These are phyloP conservation scores for Myotis yumanensis DNA, from an alignment of 2,113 vertebrate species.

Conservation along the genomic window DNA sequence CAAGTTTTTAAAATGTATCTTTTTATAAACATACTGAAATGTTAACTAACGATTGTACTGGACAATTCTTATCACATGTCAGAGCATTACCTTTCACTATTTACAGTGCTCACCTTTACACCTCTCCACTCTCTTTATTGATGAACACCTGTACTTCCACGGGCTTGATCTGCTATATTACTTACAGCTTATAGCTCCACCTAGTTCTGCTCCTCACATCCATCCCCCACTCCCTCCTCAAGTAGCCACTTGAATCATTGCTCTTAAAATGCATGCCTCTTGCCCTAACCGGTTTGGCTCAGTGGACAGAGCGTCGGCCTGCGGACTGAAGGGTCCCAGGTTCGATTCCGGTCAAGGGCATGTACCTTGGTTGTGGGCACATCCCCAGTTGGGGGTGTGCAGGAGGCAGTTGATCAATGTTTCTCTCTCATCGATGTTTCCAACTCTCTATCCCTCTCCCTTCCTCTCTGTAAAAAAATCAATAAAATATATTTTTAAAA, in stretches of 20 bases:
- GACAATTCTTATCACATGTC: neutral
- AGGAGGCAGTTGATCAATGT: too few relatives aligned
- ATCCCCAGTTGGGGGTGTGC: too few relatives aligned
- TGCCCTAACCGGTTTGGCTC: too few relatives aligned
- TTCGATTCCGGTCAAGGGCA: too few relatives aligned
- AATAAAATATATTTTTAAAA: neutral
- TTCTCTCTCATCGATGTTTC: too few relatives aligned
- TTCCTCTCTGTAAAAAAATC: too few relatives aligned
- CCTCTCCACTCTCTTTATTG: neutral
- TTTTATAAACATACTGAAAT: neutral
- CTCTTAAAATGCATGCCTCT: neutral
- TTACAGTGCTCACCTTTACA: neutral
- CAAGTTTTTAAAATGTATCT: neutral
- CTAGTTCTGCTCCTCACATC: neutral
- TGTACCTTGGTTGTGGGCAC: too few relatives aligned
- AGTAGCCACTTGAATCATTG: neutral
- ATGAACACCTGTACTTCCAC: neutral
- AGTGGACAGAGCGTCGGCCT: too few relatives aligned
- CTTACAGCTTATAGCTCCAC: neutral
- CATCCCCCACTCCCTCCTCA: neutral
- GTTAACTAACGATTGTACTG: neutral
- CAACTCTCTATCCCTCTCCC: too few relatives aligned
- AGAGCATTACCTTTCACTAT: neutral
- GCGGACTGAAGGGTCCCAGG: too few relatives aligned
- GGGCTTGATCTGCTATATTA: neutral